These are phyloP conservation scores for Nipponia nippon DNA, from an alignment of 2,113 vertebrate genomes.

Conservation along the genomic window DNA sequence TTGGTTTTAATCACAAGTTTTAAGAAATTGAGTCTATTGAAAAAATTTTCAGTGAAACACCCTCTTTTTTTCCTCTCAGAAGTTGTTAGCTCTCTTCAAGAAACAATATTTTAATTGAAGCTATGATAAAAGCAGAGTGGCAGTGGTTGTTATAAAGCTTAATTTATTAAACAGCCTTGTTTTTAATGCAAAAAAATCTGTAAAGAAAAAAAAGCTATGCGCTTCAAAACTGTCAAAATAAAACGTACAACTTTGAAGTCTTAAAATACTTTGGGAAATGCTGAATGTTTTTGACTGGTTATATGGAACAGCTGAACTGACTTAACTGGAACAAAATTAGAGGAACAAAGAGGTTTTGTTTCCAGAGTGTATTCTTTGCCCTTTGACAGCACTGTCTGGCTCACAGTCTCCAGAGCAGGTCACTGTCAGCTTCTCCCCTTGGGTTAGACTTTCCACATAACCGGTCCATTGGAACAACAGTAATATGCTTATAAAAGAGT, in stretches of 20 bases:
- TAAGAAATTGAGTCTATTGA: constrained; percentile 24
- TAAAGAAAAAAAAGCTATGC: background rate
- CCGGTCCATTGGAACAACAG: background rate
- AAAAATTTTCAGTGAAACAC: constrained; percentile 2
- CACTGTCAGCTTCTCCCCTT: background rate
- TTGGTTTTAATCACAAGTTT: constrained; percentile 36
- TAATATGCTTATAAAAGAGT: background rate
- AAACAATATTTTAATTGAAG: constrained; percentile 61
- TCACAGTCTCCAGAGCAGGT: background rate
- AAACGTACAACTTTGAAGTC: constrained; percentile 62
- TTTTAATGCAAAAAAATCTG: constrained; percentile 38
- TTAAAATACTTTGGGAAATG: constrained; percentile 65
- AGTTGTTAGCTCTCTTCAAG: constrained; percentile 7
- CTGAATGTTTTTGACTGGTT: constrained; percentile 57
- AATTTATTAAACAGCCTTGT: constrained; percentile 53
- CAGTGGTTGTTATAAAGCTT: constrained; percentile 21
- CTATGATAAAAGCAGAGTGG: constrained; percentile 21
- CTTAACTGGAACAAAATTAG: constrained; percentile 69
- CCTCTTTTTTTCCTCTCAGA: background rate
- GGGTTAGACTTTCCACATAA: background rate
- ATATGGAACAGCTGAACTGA: constrained; percentile 67
- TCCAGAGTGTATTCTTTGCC: constrained; percentile 50
- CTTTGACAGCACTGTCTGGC: constrained; percentile 44
- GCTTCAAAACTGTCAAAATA: constrained; percentile 55
- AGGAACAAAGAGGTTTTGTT: constrained; percentile 67